Evolutionary conservation across 2,888 invertebrate genomes (phyloP).

Genomic region (Agriopis aurantiaria): DNA sequence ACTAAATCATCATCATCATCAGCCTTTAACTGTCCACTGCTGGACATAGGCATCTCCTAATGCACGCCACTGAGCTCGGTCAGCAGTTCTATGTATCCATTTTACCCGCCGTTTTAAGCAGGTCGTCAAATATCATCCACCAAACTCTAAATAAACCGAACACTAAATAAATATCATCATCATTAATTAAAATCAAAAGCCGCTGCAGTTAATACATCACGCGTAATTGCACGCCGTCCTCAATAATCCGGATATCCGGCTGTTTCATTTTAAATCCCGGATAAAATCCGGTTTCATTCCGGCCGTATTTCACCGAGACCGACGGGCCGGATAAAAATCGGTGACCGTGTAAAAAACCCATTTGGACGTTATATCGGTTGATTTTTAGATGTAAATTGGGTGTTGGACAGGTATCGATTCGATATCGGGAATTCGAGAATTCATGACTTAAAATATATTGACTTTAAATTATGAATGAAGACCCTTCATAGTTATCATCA

Average conservation of each 20-base stretch:
- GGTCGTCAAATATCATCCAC: too few relatives aligned
- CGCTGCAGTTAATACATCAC: constrained; percentile 24
- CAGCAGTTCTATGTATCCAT: too few relatives aligned
- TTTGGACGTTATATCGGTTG: constrained; percentile 39
- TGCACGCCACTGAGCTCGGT: too few relatives aligned
- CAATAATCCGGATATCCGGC: constrained; percentile 28
- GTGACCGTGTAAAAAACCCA: constrained; percentile 48
- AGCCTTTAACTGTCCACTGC: too few relatives aligned
- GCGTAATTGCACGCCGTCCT: constrained; percentile 26
- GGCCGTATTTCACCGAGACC: constrained; percentile 34
- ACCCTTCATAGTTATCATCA: too few relatives aligned
- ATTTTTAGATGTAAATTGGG: constrained; percentile 43
- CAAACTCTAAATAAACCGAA: too few relatives aligned
- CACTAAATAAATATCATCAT: neutral
- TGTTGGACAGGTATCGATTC: constrained; percentile 12
- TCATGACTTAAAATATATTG: neutral
- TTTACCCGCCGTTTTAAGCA: too few relatives aligned
- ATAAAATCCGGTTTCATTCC: constrained; percentile 17
- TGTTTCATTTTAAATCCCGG: constrained; percentile 31
- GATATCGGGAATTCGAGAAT: neutral
- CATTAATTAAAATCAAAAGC: constrained; percentile 26
- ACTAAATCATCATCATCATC: too few relatives aligned
- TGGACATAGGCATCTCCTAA: too few relatives aligned
- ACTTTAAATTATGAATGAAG: neutral
- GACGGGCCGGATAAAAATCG: constrained; percentile 42